phyloP scores from a whole-genome alignment of 2,113 vertebrate species.

The Aplodontia rufa region DNA sequence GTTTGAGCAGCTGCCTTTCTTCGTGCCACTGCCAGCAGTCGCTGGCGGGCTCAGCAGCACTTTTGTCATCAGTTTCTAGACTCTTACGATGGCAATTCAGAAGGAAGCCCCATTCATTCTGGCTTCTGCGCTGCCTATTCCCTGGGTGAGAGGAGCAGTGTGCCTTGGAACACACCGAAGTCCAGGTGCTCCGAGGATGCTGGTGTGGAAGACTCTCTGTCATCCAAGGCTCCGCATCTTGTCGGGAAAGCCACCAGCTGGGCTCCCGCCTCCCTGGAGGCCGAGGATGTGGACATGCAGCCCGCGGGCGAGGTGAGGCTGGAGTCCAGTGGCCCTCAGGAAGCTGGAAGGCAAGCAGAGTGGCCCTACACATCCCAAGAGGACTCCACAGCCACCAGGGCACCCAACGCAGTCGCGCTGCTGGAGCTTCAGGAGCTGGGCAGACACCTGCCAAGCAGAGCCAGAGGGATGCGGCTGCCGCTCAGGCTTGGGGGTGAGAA shows the following conservation, averaged over 20 bases:
- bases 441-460: not conserved
- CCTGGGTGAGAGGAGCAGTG: rapidly evolving
- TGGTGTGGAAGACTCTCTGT: not conserved
- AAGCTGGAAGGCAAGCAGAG: rapidly evolving
- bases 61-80: conserved; percentile 86
- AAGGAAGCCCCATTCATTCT: conserved; percentile 79
- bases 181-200: not conserved
- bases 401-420: not conserved
- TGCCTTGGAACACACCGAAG: rapidly evolving
- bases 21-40: rapidly evolving
- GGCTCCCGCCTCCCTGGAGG: not conserved
- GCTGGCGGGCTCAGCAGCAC: not conserved
- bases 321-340: rapidly evolving
- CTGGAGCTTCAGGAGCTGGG: not conserved
- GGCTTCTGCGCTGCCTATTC: conserved; percentile 51
- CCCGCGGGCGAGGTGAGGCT: conserved; percentile 68
- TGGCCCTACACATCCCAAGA: rapidly evolving
- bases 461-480: rapidly evolving
- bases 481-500: not conserved
- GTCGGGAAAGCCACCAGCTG: not conserved
- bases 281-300: conserved; percentile 78
- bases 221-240: not conserved
- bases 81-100: conserved; percentile 90
- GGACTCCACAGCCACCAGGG: conserved; percentile 24
- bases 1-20: rapidly evolving